phyloP scores from a whole-genome alignment of 1,140 invertebrate species.

The Drosophila fuyamai region DNA sequence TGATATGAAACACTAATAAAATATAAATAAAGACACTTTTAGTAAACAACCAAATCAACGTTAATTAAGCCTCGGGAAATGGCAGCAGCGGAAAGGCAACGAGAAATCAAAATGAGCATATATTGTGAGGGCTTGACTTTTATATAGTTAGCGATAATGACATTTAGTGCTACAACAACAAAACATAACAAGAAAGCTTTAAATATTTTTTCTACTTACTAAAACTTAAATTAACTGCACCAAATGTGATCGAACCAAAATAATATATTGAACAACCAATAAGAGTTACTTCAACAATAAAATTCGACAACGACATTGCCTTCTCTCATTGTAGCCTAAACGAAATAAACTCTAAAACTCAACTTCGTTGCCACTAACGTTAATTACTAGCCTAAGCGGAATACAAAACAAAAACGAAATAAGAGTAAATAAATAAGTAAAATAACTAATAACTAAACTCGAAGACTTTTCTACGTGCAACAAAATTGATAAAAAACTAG shows the following conservation, averaged over 20 bases:
- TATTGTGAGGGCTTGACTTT: slow-evolving; percentile 34
- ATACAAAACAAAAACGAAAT: neutral
- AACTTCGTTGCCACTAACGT: slow-evolving; percentile 44
- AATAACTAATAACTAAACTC: slow-evolving; percentile 19
- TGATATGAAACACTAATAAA: slow-evolving; percentile 68
- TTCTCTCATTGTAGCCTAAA: slow-evolving; percentile 71
- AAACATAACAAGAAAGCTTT: slow-evolving; percentile 65
- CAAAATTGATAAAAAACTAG: slow-evolving; percentile 31
- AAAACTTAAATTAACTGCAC: slow-evolving; percentile 60
- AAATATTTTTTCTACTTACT: slow-evolving; percentile 75
- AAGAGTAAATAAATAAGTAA: neutral
- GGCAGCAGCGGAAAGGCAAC: slow-evolving; percentile 24
- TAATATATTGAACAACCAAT: slow-evolving; percentile 34
- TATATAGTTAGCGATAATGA: slow-evolving; percentile 37
- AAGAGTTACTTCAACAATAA: slow-evolving; percentile 63
- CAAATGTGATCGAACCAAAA: slow-evolving; percentile 75
- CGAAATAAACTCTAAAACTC: slow-evolving; percentile 28
- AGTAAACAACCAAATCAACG: slow-evolving; percentile 51
- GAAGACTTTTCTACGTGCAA: slow-evolving; percentile 66
- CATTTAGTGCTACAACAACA: slow-evolving; percentile 41
- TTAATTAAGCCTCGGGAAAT: slow-evolving; percentile 37
- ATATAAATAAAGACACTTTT: slow-evolving; percentile 33
- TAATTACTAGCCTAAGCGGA: slow-evolving; percentile 35
- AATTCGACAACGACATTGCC: slow-evolving; percentile 73
- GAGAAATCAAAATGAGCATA: slow-evolving; percentile 48